Evolutionary conservation across 2,113 vertebrate species (phyloP), one percentile per base, ranked within the genome.

Genomic region (Arenaria interpres): DNA sequence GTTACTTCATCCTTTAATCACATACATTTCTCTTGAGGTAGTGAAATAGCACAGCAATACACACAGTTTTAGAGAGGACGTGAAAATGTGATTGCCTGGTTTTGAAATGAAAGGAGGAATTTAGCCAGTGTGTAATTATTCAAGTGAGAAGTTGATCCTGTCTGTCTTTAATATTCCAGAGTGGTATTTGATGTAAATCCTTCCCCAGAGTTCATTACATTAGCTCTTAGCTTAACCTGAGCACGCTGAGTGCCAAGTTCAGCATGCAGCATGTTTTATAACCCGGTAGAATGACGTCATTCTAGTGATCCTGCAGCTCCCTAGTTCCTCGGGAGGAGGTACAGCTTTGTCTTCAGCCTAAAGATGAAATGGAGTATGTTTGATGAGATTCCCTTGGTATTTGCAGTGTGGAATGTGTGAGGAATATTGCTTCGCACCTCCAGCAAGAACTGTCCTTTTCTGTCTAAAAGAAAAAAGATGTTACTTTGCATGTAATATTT

Each of bases 161-260:
- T 81, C 83, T 81, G 23, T 51, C 53, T 92, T 87, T 87, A 96
- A 94, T 96, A 89, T 87, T 95, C 14, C 69, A 66, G 72, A 96
- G 93, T 90, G 86, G 79, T 64, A 60, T 92, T 84, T 87, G 64
- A 72, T 92, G 76, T 94, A 81, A 93, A 89, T 89, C 83, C 68
- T 84, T 94, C 75, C 85, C 56, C 35, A 63, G 75, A 35, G 46
- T 59, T 90, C 86, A 87, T 94, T 96, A 78, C 69, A 81, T 96
- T 88, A 87, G 88, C 80, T 96, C 66, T 75, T n/a, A 95, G 85
- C 76, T 93, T 46, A 81, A 23, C 64, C 62, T 78, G 89, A 93
- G 77, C 21, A 20, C 3, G 3, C 85, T 17, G 76, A 87, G 77
- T 5, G 64, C 93, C 95, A 94, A 84, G 76, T 81, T 78, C 43